phyloP scores from a whole-genome alignment of 2,888 invertebrate species.

The Tenthredo notha region DNA sequence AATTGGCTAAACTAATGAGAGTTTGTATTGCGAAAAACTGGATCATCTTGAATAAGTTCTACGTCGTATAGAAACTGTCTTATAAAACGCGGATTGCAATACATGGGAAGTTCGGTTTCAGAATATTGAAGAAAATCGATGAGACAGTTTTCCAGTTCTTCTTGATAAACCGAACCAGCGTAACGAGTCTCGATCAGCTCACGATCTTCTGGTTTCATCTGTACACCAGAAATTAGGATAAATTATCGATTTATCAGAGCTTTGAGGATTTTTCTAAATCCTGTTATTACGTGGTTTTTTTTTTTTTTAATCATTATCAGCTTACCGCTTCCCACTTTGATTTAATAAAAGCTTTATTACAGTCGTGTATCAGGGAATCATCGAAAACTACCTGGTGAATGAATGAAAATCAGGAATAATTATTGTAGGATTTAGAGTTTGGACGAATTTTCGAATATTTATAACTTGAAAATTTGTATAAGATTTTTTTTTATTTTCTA shows the following conservation, averaged over 20 bases:
- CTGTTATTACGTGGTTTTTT: not conserved
- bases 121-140: conserved; percentile 65
- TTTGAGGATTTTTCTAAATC: not conserved
- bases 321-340: conserved; percentile 65
- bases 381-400: conserved; percentile 55
- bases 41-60: conserved; percentile 4
- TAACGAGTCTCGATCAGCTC: conserved; percentile 60
- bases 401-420: not conserved
- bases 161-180: conserved; percentile 64
- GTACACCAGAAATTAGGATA: not conserved
- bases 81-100: conserved; percentile 60
- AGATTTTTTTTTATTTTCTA: conserved; percentile 40
- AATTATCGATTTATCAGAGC: not conserved
- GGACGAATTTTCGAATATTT: not conserved
- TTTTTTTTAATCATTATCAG: not conserved
- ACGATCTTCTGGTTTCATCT: conserved; percentile 64
- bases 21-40: not conserved
- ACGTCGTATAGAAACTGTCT: conserved; percentile 15
- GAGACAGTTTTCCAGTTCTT: conserved; percentile 63
- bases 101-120: conserved; percentile 66
- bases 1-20: not conserved
- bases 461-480: not conserved
- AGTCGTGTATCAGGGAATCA: conserved; percentile 62
- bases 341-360: conserved; percentile 57
- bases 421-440: not conserved